Percentiles rank a stretch among this genome's conserved stretches.
These are phyloP conservation scores for Tyto alba DNA, from an alignment of 2,113 vertebrate species.

Conservation along the genomic window DNA sequence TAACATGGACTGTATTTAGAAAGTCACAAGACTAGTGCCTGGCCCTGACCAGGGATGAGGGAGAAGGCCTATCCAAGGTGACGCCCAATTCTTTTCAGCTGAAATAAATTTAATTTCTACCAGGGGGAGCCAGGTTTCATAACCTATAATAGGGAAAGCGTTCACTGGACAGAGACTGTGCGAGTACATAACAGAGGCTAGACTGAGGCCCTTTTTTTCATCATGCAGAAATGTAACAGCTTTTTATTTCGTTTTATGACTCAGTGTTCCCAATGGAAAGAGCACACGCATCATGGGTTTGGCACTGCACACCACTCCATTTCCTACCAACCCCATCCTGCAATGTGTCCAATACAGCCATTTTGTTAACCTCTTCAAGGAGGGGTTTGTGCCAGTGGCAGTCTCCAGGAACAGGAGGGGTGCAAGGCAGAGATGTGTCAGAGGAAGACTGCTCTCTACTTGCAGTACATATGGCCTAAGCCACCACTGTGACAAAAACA, in stretches of 20 bases:
- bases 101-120: neutral
- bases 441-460: neutral
- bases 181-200: neutral
- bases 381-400: neutral
- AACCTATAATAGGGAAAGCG: neutral
- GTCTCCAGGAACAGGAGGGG: neutral
- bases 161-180: neutral
- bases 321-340: neutral
- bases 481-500: neutral
- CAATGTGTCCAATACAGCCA: neutral
- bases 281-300: slow-evolving; percentile 9
- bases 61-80: slow-evolving; percentile 7
- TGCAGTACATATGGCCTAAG: neutral
- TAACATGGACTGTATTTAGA: neutral
- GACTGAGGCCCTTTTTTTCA: neutral
- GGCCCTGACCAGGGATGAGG: neutral
- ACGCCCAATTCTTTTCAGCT: slow-evolving; percentile 20
- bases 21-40: neutral
- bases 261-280: slow-evolving; percentile 51
- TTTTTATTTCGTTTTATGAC: neutral
- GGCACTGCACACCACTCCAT: neutral
- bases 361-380: slow-evolving; percentile 19
- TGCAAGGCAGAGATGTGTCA: neutral
- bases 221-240: neutral
- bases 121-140: slow-evolving; percentile 5